Evolutionary conservation across 92 coral and sea anemone species (phyloP).

Genomic region (Hydrozoanthus gracilis): DNA sequence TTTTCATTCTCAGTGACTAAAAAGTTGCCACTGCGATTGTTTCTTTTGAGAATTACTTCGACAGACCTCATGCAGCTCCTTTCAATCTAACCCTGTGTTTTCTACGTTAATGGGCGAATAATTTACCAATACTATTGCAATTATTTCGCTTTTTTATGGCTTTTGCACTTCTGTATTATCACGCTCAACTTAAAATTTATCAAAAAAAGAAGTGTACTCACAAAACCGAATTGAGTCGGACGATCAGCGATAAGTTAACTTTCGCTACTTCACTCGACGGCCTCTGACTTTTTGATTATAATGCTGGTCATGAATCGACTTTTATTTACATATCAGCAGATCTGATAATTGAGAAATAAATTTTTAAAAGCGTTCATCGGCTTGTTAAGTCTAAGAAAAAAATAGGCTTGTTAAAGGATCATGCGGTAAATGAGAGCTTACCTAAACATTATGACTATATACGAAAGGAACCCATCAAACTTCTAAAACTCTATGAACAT

Average conservation of each 20-base stretch:
- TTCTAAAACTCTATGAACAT: background rate
- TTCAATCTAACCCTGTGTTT: too few species aligned
- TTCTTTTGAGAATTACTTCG: too few species aligned
- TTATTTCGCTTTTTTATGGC: too few species aligned
- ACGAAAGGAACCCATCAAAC: background rate
- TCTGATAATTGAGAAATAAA: slow-evolving; percentile 25
- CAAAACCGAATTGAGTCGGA: background rate
- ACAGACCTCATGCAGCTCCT: too few species aligned
- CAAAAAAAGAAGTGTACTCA: background rate
- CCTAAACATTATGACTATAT: background rate
- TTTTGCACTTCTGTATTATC: too few species aligned
- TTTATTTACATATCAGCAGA: background rate
- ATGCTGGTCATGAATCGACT: background rate
- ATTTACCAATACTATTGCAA: too few species aligned
- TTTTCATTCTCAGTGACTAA: too few species aligned
- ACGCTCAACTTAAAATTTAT: too few species aligned
- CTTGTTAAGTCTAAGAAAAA: background rate
- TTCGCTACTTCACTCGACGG: background rate
- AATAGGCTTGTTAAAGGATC: background rate
- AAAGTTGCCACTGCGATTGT: too few species aligned
- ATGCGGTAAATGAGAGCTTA: background rate
- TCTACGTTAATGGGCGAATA: too few species aligned
- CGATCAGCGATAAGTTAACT: background rate
- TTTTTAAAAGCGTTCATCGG: slow-evolving; percentile 16
- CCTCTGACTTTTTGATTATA: background rate